Evolutionary conservation across 1,140 invertebrate genomes (phyloP), one percentile per base, ranked within the genome.

Genomic region (Camponotus floridanus): DNA sequence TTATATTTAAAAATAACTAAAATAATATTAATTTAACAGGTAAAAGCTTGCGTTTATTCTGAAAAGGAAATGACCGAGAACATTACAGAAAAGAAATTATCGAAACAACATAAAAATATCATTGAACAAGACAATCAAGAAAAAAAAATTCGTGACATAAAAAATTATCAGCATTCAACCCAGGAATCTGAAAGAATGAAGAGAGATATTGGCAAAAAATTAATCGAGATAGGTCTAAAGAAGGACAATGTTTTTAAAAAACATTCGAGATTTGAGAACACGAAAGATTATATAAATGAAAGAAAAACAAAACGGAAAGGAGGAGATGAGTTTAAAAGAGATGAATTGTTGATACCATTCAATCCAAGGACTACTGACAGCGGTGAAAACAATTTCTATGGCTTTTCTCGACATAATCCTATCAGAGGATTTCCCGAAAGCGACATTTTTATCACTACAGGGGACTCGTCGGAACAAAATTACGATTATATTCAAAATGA

Each of bases 331-430:
- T 1, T 13, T 4, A 31, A 21, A 87, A 90, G 31, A 36, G 80
- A 39, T 68, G 70, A 11, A 11, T 33, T 21, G 0, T 62, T 64
- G 15, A 70, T n/a, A 0, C 13, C 85, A 3, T 67, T 88, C 0
- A 65, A 88, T 31, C 42, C 71, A 5, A 76, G 59, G 36, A 70
- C n/a, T 2, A 39, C 45, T 8, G 85, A 90, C 1, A 93, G 88
- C 45, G 76, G 33, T 0, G 92, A 92, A 13, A 90, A 91, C 15
- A 85, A 88, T 36, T 93, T 92, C 55, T 91, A 91, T 51, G 90
- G 87, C 11, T 92, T 93, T 71, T 78, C 81, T n/a, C 33, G 76
- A n/a, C 65, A 31, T 8, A 33, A 90, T n/a, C 88, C 91, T 0
- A 3, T 87, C 0, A 70, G 88, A 18, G 83, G 86, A 15, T 93